Base-by-base conservation (phyloP, 1,140 invertebrate genomes). In the Ceratosolen solmsi region DNA sequence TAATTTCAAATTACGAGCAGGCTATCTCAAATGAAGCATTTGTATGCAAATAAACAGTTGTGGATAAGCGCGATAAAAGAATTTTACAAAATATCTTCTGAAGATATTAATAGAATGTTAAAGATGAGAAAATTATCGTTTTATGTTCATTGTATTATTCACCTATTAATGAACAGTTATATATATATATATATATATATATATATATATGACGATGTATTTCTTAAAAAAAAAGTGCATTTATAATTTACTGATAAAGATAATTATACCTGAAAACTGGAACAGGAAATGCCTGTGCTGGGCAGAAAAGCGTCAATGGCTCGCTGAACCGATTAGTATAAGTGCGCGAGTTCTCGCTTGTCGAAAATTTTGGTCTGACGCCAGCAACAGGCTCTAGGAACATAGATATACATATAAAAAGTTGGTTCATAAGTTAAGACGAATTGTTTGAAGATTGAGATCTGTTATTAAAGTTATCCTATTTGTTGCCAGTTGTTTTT, bases 301-400 rank as follows among this genome's bases (percentile, higher is more conserved):
- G 94, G 89, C 94, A 94, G 68, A 93, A 92, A 58, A 95, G 89
- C 84, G 94, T 94, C 84, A 94, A 88, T 86, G 92, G 92, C 84
- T 90, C 89, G 91, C 87, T 88, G 92, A 87, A 91, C 92, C 84
- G 90, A 86, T 83, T 92, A 88, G 92, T 87, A 78, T 87, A 93
- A 85, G 91, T 93, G 86, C 92, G 93, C 90, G 92, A 93, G 86
- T 92, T 93, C 87, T 94, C 94, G 82, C 91, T 94, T 87, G 94
- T 94, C 70, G 95, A 94, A 88, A 96, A 94, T 91, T 95, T 95
- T 60, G 95, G 95, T 79, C 93, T 93, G 79, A 95, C 94, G 86
- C 93, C 94, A 89, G 94, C 94, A 83, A 96, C 94, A 36, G 95
- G 95, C 86, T 96, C 95, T 96, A 89, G 33, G 79, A 83, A 82